These are phyloP conservation scores for Macroglossus sobrinus DNA, from an alignment of 2,113 vertebrate species.

Conservation along the genomic window DNA sequence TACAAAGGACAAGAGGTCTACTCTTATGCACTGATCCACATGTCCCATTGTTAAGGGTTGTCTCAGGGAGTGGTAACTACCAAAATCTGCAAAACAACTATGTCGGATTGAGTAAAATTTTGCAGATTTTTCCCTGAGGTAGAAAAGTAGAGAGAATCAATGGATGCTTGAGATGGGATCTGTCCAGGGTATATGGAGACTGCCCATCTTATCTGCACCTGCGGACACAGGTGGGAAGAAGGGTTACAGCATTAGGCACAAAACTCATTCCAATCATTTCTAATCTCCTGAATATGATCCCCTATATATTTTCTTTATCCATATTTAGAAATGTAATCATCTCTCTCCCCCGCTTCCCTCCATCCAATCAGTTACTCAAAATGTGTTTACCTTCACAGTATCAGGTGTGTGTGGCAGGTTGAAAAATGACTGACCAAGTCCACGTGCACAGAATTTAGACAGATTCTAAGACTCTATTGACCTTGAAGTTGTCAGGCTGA, in stretches of 20 bases:
- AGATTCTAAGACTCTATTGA: background rate
- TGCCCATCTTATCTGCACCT: background rate
- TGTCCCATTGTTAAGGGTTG: background rate
- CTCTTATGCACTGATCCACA: background rate
- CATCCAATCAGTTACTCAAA: background rate
- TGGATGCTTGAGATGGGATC: background rate
- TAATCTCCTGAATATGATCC: background rate
- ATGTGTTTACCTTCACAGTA: background rate
- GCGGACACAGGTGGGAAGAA: background rate
- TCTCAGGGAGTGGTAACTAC: background rate
- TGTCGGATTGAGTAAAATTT: background rate
- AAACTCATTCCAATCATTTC: background rate
- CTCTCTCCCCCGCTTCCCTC: background rate
- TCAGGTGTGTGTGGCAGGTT: background rate
- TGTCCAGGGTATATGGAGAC: background rate
- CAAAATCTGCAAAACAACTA: background rate
- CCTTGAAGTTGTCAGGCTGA: background rate
- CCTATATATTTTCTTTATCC: background rate
- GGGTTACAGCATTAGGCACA: fast-evolving
- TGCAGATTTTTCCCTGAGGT: background rate
- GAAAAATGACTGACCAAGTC: background rate
- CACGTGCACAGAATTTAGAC: background rate
- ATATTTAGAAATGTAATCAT: background rate
- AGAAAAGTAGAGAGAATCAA: background rate
- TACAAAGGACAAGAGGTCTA: background rate